These are phyloP conservation scores for Lingula anatina DNA, from an alignment of 2,888 invertebrate species.

Conservation along the genomic window DNA sequence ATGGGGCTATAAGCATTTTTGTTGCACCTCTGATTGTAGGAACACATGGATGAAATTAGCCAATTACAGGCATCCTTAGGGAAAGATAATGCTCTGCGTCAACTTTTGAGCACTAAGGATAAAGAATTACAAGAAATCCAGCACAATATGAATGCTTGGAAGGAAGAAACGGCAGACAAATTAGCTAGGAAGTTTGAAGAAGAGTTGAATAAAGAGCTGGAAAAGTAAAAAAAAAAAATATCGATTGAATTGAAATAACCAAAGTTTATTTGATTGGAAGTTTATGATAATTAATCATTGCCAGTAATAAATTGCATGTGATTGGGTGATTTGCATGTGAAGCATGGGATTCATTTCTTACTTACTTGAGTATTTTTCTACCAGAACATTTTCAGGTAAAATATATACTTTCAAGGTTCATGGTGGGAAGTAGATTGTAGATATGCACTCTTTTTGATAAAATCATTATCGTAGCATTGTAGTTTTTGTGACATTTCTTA, in stretches of 20 bases:
- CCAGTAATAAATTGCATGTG: no score
- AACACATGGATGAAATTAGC: conserved; percentile 20
- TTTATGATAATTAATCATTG: no score
- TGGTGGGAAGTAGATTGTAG: conserved; percentile 10
- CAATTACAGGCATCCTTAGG: conserved; percentile 13
- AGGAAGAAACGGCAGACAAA: conserved; percentile 22
- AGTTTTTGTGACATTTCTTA: conserved; percentile 1
- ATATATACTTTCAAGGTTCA: conserved; percentile 7
- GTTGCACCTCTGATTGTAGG: no score
- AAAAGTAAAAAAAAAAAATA: conserved; percentile 20
- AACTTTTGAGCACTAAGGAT: conserved; percentile 20
- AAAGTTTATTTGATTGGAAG: no score
- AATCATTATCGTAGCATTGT: no score
- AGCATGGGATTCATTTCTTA: no score
- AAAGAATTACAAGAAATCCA: conserved; percentile 24
- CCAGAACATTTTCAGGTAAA: no score
- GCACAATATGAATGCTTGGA: conserved; percentile 21
- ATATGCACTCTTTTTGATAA: no score
- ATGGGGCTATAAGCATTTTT: no score
- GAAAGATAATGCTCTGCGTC: conserved; percentile 13
- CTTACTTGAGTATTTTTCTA: no score
- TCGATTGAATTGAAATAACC: no score
- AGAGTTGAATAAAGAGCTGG: conserved; percentile 22
- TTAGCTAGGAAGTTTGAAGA: conserved; percentile 23
- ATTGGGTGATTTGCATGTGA: no score